phyloP scores from a whole-genome alignment of 2,113 vertebrate genomes.

The Gambusia holbrooki region DNA sequence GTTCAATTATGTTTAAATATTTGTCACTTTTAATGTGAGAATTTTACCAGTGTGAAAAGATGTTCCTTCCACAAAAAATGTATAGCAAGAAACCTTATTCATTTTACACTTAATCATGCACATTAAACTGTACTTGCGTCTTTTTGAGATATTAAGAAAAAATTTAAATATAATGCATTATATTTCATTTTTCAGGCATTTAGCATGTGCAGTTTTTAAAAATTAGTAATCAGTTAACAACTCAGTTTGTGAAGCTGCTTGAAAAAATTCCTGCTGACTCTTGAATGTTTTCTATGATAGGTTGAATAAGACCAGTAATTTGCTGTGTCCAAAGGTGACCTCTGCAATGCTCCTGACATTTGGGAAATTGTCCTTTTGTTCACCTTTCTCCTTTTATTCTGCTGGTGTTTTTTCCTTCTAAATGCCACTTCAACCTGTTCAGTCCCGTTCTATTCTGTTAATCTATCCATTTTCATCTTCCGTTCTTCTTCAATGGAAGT shows the following conservation, averaged over 20 bases:
- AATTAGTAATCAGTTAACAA: not conserved
- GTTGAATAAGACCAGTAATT: conserved; percentile 31
- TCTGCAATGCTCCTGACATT: conserved; percentile 66
- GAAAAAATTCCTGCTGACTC: conserved; percentile 7
- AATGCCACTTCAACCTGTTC: conserved; percentile 60
- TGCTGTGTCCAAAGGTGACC: conserved; percentile 43
- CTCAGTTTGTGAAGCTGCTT: not conserved
- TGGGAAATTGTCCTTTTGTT: conserved; percentile 59
- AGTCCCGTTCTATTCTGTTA: conserved; percentile 28
- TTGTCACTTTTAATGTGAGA: too few species aligned
- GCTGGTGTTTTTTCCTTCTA: conserved; percentile 36
- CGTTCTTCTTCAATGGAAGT: conserved; percentile 8
- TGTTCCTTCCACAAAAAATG: too few species aligned
- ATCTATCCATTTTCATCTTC: conserved; percentile 5
- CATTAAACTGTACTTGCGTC: too few species aligned
- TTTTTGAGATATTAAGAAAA: too few species aligned
- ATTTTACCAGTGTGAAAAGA: too few species aligned
- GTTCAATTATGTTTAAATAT: too few species aligned
- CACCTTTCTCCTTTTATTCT: conserved; percentile 43
- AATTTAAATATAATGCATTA: not conserved
- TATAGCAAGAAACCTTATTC: too few species aligned
- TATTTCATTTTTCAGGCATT: not conserved
- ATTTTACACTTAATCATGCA: too few species aligned
- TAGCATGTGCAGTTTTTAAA: not conserved
- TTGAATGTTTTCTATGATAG: not conserved